Conservation (phyloP, 2,888 invertebrate genomes). For the Cheilosia pagana region DNA sequence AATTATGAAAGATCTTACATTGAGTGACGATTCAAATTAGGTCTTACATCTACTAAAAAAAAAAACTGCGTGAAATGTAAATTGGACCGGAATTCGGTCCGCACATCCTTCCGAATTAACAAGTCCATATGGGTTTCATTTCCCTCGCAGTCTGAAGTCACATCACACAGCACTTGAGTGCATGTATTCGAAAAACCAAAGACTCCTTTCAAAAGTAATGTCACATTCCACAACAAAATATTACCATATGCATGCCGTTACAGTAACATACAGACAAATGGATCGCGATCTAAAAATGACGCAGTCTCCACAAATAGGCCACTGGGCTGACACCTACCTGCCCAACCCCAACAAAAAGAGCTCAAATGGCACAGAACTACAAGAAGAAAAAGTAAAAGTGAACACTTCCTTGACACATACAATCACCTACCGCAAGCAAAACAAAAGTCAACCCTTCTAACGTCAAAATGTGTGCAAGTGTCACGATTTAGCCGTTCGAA, state of each 20-base stretch:
- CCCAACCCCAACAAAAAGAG: slow-evolving; percentile 26
- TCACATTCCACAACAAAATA: background rate
- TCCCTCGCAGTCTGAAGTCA: too few species aligned
- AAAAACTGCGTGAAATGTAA: too few species aligned
- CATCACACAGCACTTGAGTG: too few species aligned
- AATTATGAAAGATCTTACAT: too few species aligned
- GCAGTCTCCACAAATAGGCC: slow-evolving; percentile 61
- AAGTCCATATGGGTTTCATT: too few species aligned
- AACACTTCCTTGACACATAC: slow-evolving; percentile 43
- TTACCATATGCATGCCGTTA: background rate
- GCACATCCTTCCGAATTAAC: too few species aligned
- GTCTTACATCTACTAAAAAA: too few species aligned
- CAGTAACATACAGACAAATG: background rate
- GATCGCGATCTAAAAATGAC: slow-evolving; percentile 36
- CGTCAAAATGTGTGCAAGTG: slow-evolving; percentile 59
- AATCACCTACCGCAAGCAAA: slow-evolving; percentile 19
- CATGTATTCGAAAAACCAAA: too few species aligned
- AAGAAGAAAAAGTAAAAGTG: slow-evolving; percentile 53
- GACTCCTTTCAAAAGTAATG: background rate
- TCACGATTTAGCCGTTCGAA: slow-evolving; percentile 53
- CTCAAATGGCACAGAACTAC: background rate
- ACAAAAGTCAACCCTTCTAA: slow-evolving; percentile 50
- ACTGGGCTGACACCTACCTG: slow-evolving; percentile 31
- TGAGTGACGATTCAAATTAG: too few species aligned
- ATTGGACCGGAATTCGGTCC: too few species aligned